These are phyloP conservation scores for Eidolon helvum DNA, from an alignment of 2,113 vertebrate genomes.

Conservation along the genomic window DNA sequence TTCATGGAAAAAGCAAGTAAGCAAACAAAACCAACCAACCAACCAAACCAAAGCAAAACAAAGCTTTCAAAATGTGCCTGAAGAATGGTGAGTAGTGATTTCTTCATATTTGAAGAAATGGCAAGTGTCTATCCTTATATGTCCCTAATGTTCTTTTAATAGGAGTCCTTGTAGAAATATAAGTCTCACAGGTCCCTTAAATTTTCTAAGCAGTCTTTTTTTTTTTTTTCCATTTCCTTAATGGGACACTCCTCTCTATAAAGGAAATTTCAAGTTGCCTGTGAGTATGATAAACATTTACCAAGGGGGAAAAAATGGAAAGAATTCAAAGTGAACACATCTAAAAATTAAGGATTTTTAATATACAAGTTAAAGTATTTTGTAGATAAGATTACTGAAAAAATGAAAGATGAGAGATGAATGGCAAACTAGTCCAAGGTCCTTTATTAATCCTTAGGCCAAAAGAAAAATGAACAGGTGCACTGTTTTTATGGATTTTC, in stretches of 20 bases:
- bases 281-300: neutral
- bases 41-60: neutral
- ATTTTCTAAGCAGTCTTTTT: neutral
- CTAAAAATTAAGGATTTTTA: slow-evolving; percentile 72
- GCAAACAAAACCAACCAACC: neutral
- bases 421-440: slow-evolving; percentile 53
- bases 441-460: slow-evolving; percentile 66
- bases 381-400: slow-evolving; percentile 66
- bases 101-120: neutral
- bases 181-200: neutral
- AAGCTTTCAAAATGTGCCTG: neutral
- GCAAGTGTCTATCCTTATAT: neutral
- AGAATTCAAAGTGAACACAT: neutral
- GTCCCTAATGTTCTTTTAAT: neutral
- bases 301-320: neutral
- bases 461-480: slow-evolving; percentile 68
- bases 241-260: neutral
- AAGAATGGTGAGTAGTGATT: neutral
- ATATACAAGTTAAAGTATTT: slow-evolving; percentile 61
- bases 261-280: neutral
- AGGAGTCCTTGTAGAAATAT: neutral
- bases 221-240: neutral
- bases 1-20: neutral
- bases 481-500: slow-evolving; percentile 29
- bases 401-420: slow-evolving; percentile 73